Conservation (phyloP, 2,113 vertebrate species). For the Rhizomys pruinosus region DNA sequence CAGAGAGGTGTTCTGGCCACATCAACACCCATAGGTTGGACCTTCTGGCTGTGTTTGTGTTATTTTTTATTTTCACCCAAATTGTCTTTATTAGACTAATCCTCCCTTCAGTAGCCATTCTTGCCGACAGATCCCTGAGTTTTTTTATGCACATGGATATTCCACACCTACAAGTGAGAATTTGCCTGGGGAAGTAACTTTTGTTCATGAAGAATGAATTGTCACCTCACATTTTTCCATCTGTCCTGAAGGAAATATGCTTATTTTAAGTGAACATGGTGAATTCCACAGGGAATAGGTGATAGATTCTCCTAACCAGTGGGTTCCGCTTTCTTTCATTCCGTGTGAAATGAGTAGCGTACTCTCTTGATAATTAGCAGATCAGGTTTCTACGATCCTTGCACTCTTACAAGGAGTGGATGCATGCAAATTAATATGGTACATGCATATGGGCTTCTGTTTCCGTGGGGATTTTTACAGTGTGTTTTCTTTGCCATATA, state of each 20-base stretch:
- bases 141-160: constrained; percentile 10
- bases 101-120: neutral
- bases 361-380: constrained; percentile 62
- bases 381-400: constrained; percentile 21
- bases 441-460: neutral
- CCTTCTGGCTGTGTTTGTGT: neutral
- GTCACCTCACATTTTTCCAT: constrained; percentile 71
- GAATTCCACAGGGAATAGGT: constrained; percentile 37
- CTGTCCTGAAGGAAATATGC: constrained; percentile 65
- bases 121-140: neutral
- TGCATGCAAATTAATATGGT: neutral
- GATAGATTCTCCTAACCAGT: constrained; percentile 36
- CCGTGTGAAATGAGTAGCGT: neutral
- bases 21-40: neutral
- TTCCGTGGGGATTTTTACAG: neutral
- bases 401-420: constrained; percentile 21
- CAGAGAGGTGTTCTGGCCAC: neutral
- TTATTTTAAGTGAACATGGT: constrained; percentile 67
- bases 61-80: constrained; percentile 45
- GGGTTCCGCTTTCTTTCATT: constrained; percentile 51
- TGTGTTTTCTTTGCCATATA: neutral
- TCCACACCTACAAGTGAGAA: constrained; percentile 70
- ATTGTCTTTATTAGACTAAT: constrained; percentile 22
- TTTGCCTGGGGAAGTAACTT: constrained; percentile 52
- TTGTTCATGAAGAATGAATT: constrained; percentile 68